These are phyloP conservation scores for Agrochola circellaris DNA, from an alignment of 2,888 invertebrate genomes.

Conservation along the genomic window DNA sequence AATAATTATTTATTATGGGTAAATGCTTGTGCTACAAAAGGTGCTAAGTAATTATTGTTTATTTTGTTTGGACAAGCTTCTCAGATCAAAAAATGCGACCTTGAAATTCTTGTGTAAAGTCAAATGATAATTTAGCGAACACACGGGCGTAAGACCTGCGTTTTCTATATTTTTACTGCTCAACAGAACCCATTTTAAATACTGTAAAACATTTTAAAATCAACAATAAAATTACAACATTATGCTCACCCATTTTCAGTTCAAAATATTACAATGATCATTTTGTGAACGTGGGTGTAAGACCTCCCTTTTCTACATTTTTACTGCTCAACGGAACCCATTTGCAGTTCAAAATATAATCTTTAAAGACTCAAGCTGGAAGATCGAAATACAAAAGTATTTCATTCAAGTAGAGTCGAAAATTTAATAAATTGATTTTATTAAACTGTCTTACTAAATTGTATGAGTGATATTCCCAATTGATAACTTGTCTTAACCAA, in stretches of 20 bases:
- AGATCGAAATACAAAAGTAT: not conserved
- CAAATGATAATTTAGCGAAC: too few species aligned
- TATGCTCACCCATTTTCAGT: too few species aligned
- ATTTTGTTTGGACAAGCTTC: not conserved
- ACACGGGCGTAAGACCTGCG: not conserved
- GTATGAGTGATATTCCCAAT: slow-evolving; percentile 11
- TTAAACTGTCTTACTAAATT: not conserved
- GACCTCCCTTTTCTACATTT: not conserved
- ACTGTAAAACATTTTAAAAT: too few species aligned
- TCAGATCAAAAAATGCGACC: not conserved
- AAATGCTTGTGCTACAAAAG: not conserved
- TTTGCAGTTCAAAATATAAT: not conserved
- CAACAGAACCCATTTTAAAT: slow-evolving; percentile 1
- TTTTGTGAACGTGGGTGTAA: too few species aligned
- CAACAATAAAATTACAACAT: too few species aligned
- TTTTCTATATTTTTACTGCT: not conserved
- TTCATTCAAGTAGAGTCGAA: not conserved
- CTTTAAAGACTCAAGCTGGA: not conserved
- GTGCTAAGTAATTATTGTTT: too few species aligned
- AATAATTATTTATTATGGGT: too few species aligned
- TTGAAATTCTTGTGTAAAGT: not conserved
- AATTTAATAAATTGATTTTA: not conserved
- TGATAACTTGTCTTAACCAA: not conserved
- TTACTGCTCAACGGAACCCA: not conserved
- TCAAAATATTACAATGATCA: too few species aligned